Evolutionary conservation across 2,888 invertebrate species (phyloP).

Genomic region (Aphelenchoides bicaudatus): DNA sequence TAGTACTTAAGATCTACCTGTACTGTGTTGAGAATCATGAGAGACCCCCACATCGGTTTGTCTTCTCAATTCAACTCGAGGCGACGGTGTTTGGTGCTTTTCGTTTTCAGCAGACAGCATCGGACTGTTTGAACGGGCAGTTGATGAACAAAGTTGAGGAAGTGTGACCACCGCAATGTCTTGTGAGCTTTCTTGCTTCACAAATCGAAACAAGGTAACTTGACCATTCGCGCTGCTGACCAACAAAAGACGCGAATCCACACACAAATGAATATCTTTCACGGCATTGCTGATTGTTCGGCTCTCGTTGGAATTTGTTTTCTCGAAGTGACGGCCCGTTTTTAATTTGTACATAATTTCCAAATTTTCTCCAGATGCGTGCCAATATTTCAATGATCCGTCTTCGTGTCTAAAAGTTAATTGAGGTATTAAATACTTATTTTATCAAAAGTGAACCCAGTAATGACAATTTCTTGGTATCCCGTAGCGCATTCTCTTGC

Average conservation of each 20-base stretch:
- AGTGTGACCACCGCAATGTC: slow-evolving; percentile 69
- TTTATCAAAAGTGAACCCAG: slow-evolving; percentile 79
- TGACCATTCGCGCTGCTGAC: slow-evolving; percentile 88
- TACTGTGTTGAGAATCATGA: slow-evolving; percentile 35
- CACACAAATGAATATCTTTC: slow-evolving; percentile 69
- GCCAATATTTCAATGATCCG: slow-evolving; percentile 98
- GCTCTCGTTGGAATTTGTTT: slow-evolving; percentile 81
- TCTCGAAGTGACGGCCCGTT: slow-evolving; percentile 85
- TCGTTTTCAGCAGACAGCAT: neutral
- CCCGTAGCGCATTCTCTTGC: slow-evolving; percentile 92
- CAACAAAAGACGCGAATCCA: slow-evolving; percentile 83
- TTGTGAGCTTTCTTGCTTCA: slow-evolving; percentile 76
- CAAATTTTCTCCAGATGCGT: slow-evolving; percentile 78
- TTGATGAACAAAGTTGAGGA: slow-evolving; percentile 33
- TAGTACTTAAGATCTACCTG: too few species aligned
- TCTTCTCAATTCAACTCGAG: slow-evolving; percentile 30
- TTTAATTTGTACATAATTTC: slow-evolving; percentile 80
- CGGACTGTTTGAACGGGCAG: slow-evolving; percentile 13
- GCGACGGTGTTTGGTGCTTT: slow-evolving; percentile 5
- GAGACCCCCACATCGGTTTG: slow-evolving; percentile 24
- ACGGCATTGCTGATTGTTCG: slow-evolving; percentile 65
- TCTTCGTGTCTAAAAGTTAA: slow-evolving; percentile 67
- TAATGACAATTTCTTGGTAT: slow-evolving; percentile 94
- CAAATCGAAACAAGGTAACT: slow-evolving; percentile 90
- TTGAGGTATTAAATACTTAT: neutral